Evolutionary conservation across 1,140 invertebrate species (phyloP).

Genomic region (Cydia splendana): DNA sequence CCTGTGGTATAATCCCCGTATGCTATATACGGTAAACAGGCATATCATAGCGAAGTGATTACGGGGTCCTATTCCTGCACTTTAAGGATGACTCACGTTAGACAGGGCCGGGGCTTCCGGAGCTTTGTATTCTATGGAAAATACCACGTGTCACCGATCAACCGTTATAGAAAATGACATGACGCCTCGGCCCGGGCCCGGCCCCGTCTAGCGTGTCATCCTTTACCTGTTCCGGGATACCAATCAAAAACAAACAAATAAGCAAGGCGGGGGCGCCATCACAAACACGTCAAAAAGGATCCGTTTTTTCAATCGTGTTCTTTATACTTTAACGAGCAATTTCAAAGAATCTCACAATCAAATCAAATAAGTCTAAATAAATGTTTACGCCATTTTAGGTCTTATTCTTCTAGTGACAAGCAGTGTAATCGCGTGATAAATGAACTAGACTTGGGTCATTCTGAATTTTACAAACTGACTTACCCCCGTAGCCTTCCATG

Average conservation of each 20-base stretch:
- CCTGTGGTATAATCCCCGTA: neutral
- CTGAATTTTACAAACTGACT: neutral
- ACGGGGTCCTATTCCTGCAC: too few species aligned
- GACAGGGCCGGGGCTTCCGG: too few species aligned
- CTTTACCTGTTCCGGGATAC: too few species aligned
- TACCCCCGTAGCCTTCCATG: neutral
- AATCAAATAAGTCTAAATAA: neutral
- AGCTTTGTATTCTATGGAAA: too few species aligned
- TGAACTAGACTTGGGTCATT: neutral
- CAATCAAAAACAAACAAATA: conserved; percentile 26
- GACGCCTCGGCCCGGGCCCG: too few species aligned
- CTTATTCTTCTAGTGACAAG: neutral
- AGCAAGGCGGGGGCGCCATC: neutral
- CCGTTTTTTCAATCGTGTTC: conserved; percentile 18
- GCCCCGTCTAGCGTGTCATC: too few species aligned
- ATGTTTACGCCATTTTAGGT: neutral
- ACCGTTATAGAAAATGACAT: too few species aligned
- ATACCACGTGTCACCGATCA: too few species aligned
- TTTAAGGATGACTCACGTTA: too few species aligned
- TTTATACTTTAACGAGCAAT: conserved; percentile 25
- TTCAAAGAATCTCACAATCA: neutral
- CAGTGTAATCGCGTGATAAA: neutral
- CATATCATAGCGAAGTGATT: too few species aligned
- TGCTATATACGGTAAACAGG: neutral
- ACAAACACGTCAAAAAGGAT: conserved; percentile 18